A percentile compares a stretch with the other conserved stretches of the same genome.
phyloP scores from a whole-genome alignment of 2,888 invertebrate species.

The Dasypolia templi region DNA sequence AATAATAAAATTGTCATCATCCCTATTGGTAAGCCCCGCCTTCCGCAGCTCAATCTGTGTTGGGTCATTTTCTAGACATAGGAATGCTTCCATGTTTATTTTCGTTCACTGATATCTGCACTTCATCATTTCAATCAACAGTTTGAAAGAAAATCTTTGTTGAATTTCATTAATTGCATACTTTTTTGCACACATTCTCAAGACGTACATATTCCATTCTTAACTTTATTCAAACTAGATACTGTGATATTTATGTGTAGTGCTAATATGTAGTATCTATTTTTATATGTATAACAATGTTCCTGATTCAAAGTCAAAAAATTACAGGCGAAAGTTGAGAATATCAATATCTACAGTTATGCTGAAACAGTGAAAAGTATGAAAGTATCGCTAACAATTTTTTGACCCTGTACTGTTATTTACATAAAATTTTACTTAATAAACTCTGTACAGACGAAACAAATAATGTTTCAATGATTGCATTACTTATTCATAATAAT shows the following conservation, averaged over 20 bases:
- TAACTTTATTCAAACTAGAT: neutral
- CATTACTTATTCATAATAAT: neutral
- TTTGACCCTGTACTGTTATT: neutral
- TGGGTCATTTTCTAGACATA: too few relatives aligned
- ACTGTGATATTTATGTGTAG: slow-evolving; percentile 5
- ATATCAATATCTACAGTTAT: neutral
- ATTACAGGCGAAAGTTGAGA: neutral
- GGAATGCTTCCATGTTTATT: too few relatives aligned
- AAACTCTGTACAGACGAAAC: neutral
- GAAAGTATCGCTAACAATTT: neutral
- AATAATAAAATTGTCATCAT: too few relatives aligned
- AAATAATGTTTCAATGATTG: slow-evolving; percentile 7
- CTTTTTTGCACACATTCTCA: neutral
- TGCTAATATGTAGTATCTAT: neutral
- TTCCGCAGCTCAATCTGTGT: too few relatives aligned
- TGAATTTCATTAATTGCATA: neutral
- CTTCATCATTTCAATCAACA: neutral
- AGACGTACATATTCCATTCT: neutral
- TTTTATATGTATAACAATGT: neutral
- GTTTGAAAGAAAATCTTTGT: neutral
- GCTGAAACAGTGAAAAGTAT: neutral
- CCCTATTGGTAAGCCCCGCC: too few relatives aligned
- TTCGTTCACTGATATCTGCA: too few relatives aligned
- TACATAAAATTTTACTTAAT: slow-evolving; percentile 7
- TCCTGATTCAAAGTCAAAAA: neutral